Evolutionary conservation across 2,888 invertebrate species (phyloP), one percentile per base, ranked within the genome.

Genomic region (Ariolimax columbianus): DNA sequence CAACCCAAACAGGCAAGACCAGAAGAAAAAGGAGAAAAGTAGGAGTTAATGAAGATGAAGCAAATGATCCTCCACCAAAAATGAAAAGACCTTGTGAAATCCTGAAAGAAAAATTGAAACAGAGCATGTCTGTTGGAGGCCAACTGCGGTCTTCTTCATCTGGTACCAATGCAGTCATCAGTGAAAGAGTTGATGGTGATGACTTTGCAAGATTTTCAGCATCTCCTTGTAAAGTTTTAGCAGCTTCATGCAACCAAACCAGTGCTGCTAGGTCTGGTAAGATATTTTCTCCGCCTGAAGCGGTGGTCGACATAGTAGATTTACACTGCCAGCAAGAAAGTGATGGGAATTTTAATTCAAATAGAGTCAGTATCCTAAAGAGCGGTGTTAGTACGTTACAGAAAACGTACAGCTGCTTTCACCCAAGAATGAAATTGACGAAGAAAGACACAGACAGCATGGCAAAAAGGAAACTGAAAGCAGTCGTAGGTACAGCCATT

Each of bases 91-190:
- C 55, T 0, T 72, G 81, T 55, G 81, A 81, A 70, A 70, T 68
- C 30, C 51, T 81, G 33, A 81, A 81, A 70, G 51, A 70, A 23
- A 23, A 81, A 51, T 36, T 81, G 47, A 81, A 70, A 47, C 30
- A 19, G 33, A 55, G 9, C 11, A 70, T 38, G 23, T 19, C 36
- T 38, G 38, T 4, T 68, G 66, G 9, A 68, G 9, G 66, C 11
- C 7, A 33, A 19, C 4, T 59, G 26, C 9, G 23, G 23, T 47
- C 47, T 47, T 11, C 47, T 47, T 47, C 47, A 47, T 11, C 7
- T 47, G 47, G 14, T 47, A 11, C 47, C 14, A 14, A 11, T 47
- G 14, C 4, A 59, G 59, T 23, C 23, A 59, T 59, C 4, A 59
- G 23, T 59, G 26, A 23, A 59, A 59, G 26, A 23, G 59, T 59